Evolutionary conservation across 2,888 invertebrate genomes (phyloP).

Genomic region (Psylliodes chrysocephalus): DNA sequence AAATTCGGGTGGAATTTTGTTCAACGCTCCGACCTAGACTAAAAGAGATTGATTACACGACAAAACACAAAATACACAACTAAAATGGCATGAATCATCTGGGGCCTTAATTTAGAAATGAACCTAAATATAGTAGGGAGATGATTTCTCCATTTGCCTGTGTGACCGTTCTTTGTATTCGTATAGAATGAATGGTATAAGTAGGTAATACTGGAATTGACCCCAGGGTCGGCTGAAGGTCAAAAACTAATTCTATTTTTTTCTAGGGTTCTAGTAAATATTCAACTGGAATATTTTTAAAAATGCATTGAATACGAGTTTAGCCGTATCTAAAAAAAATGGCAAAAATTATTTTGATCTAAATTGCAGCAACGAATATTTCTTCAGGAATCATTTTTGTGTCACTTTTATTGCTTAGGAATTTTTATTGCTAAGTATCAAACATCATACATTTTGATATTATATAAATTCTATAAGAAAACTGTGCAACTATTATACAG

Average conservation of each 20-base stretch:
- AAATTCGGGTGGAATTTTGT: not conserved
- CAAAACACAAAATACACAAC: not conserved
- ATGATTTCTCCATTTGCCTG: not conserved
- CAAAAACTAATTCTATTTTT: not conserved
- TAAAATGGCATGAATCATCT: conserved; percentile 2
- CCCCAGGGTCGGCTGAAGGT: not conserved
- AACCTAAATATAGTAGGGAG: conserved; percentile 1
- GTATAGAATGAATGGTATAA: not conserved
- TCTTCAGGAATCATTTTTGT: no score
- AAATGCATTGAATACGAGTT: no score
- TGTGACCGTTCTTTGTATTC: not conserved
- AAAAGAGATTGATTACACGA: not conserved
- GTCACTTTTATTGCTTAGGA: no score
- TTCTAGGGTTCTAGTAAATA: no score
- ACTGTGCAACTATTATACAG: no score
- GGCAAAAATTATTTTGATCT: no score
- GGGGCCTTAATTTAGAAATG: not conserved
- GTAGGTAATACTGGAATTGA: not conserved
- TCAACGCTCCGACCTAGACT: not conserved
- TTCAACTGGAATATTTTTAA: no score
- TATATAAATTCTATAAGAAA: no score
- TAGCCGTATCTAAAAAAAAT: no score
- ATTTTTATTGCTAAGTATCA: no score
- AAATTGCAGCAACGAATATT: no score
- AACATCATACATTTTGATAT: no score